A percentile compares a stretch with the other conserved stretches of the same genome.
phyloP scores from a whole-genome alignment of 2,888 invertebrate genomes.

The Carcina quercana region DNA sequence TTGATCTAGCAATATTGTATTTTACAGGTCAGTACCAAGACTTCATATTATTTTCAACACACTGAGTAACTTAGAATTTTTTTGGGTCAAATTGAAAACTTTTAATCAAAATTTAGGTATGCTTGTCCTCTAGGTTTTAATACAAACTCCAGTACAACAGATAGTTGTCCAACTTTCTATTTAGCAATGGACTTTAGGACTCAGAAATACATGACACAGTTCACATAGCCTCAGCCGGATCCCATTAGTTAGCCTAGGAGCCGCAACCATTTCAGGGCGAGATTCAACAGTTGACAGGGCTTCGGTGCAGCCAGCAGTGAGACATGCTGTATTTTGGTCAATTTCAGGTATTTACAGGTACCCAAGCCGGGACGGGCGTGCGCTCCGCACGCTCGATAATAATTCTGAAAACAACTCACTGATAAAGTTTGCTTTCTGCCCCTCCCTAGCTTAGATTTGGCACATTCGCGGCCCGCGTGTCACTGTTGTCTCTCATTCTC shows the following conservation, averaged over 20 bases:
- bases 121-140: too few relatives aligned
- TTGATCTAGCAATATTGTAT: constrained; percentile 55
- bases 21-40: constrained; percentile 62
- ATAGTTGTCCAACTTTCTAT: neutral
- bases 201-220: neutral
- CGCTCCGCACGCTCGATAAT: constrained; percentile 52
- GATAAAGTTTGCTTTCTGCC: constrained; percentile 76
- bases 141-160: neutral
- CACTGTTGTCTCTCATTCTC: constrained; percentile 76
- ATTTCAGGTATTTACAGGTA: constrained; percentile 72
- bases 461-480: constrained; percentile 75
- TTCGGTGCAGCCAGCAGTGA: constrained; percentile 65
- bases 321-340: constrained; percentile 64
- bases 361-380: constrained; percentile 60
- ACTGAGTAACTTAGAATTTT: neutral
- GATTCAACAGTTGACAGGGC: constrained; percentile 75
- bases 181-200: neutral
- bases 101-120: too few relatives aligned
- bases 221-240: constrained; percentile 20
- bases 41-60: constrained; percentile 28
- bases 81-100: too few relatives aligned
- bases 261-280: constrained; percentile 65
- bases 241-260: constrained; percentile 48
- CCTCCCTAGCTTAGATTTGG: constrained; percentile 76
- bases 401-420: constrained; percentile 61